Percentiles rank a stretch among this genome's conserved stretches.
These are phyloP conservation scores for Thecophora atra DNA, from an alignment of 2,888 invertebrate species.

Conservation along the genomic window DNA sequence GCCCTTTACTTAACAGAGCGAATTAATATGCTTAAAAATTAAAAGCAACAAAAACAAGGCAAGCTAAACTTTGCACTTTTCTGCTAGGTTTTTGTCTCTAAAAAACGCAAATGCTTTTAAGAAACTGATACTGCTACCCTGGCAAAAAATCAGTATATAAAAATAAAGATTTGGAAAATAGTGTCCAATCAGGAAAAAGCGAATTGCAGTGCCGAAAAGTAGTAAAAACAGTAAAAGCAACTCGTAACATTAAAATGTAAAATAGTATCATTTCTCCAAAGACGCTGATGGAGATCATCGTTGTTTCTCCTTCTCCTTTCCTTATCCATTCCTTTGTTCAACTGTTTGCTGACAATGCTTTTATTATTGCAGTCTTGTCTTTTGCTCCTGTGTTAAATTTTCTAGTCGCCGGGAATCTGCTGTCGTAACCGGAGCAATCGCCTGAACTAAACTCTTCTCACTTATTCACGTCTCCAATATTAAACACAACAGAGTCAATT, in stretches of 20 bases:
- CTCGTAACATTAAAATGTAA: conserved; percentile 28
- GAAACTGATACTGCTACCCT: too few relatives aligned
- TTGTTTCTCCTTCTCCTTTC: background rate
- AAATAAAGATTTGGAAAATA: background rate
- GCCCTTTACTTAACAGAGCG: too few relatives aligned
- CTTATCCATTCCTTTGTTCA: background rate
- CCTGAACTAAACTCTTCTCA: background rate
- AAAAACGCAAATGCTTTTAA: background rate
- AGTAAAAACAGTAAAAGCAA: conserved; percentile 13
- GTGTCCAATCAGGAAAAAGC: background rate
- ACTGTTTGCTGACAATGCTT: background rate
- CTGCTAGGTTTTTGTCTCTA: background rate
- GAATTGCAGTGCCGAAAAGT: background rate
- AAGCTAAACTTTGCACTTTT: background rate
- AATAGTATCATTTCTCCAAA: conserved; percentile 18
- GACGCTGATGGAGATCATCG: conserved; percentile 28
- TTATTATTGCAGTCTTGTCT: background rate
- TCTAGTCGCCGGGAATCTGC: too few relatives aligned
- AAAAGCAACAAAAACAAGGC: background rate
- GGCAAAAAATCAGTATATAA: background rate
- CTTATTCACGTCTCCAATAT: background rate
- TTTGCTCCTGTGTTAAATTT: too few relatives aligned
- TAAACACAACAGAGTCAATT: conserved; percentile 56
- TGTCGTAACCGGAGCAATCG: background rate
- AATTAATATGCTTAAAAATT: too few relatives aligned